Evolutionary conservation across 2,113 vertebrate species (phyloP).

Genomic region (Serilophus lunatus): DNA sequence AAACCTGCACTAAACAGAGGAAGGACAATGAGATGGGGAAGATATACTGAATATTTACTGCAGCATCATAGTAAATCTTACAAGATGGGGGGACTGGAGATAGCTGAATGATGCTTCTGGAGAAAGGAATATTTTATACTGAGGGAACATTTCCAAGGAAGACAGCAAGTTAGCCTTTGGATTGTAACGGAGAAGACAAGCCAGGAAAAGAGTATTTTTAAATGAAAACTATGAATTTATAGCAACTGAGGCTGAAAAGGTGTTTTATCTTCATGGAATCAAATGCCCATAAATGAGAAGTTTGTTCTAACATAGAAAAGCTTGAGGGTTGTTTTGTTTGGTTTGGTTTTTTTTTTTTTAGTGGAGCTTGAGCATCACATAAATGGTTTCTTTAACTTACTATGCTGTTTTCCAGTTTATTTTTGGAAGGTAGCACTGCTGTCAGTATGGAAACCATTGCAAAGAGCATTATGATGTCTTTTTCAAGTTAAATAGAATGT

Average conservation of each 20-base stretch:
- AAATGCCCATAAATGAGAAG: neutral
- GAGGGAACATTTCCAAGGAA: neutral
- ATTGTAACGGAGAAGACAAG: neutral
- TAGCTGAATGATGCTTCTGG: neutral
- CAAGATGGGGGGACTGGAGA: neutral
- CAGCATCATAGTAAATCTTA: neutral
- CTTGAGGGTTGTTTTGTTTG: neutral
- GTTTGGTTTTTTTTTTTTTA: neutral
- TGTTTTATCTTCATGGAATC: neutral
- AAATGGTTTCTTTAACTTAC: neutral
- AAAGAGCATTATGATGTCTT: neutral
- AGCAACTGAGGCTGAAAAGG: neutral
- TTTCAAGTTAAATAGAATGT: neutral
- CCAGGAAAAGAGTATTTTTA: neutral
- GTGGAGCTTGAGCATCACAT: neutral
- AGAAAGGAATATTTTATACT: neutral
- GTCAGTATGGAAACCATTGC: neutral
- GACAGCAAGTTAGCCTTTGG: neutral
- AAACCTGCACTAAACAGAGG: neutral
- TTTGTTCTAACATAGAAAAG: neutral
- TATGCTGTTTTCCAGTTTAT: neutral
- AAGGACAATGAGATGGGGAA: neutral
- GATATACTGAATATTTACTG: neutral
- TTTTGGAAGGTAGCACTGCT: neutral
- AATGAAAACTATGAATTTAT: neutral